Base-by-base conservation (phyloP, 2,888 invertebrate species). In the Eristalinus aeneus region DNA sequence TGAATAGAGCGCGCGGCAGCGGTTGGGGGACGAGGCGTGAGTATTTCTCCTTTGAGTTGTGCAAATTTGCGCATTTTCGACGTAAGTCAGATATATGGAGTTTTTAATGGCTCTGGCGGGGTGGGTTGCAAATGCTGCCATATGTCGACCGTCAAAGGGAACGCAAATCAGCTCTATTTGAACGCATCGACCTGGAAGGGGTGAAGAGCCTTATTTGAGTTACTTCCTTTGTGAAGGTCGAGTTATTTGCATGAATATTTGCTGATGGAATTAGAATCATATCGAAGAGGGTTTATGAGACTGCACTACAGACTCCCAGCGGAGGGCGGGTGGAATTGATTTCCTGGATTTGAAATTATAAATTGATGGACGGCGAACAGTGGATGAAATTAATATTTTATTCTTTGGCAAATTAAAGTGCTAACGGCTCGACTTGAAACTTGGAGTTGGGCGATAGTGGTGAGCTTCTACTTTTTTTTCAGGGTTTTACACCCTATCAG, bases 191-290 rank as follows among this genome's bases (percentile, higher is more conserved):
- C 61, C n/a, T 60, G 64, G 56, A 75, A 34, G 20, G 56, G 27
- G 65, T 36, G 61, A 20, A 31, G 53, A 10, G 39, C 23, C 69
- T 53, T 84, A n/a, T 84, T 80, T 84, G 80, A 69, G 67, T 63
- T 63, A 75, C 54, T 80, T 76, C 84, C 68, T 80, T 84, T 85
- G 84, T 85, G 34, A 67, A 46, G 46, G 39, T 22, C 20, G 10
- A 32, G 39, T 61, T 72, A 65, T 81, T 32, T 5, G 27, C 36
- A 46, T 56, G 36, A 12, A 85, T 85, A 75, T 85, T 85, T 85
- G 84, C 84, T 68, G 56, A 85, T 80, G 58, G 60, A 80, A 80
- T 85, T 85, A 80, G 75, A 85, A 76, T 80, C 80, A 75, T 74
- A 71, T 80, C 22, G 20, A 5, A 31, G 27, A 53, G 61, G 53